Percentiles rank a stretch among this genome's conserved stretches.
phyloP scores from a whole-genome alignment of 1,140 invertebrate genomes.

The Pachyrhynchus sulphureomaculatus region DNA sequence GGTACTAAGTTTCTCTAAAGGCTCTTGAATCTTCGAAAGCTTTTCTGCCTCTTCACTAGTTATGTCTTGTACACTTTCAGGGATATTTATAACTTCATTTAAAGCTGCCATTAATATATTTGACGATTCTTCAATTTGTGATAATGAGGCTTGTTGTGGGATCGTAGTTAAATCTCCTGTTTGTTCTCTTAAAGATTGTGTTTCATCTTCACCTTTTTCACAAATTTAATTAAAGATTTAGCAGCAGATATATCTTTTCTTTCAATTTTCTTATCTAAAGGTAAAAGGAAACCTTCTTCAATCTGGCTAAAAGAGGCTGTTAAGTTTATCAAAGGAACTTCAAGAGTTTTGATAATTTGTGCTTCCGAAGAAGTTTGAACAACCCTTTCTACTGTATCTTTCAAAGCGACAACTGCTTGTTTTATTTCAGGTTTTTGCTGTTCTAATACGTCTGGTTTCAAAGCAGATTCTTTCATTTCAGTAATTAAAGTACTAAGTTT shows the following conservation, averaged over 20 bases:
- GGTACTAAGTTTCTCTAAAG: background rate
- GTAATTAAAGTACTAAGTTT: slow-evolving; percentile 13
- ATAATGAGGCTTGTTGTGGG: background rate
- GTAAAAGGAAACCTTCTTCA: background rate
- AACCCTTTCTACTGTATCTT: slow-evolving; percentile 10
- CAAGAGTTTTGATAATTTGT: slow-evolving; percentile 5
- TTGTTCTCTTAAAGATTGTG: background rate
- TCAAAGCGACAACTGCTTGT: slow-evolving; percentile 9
- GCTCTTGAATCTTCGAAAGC: background rate
- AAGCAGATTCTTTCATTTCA: slow-evolving; percentile 4
- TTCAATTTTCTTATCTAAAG: background rate
- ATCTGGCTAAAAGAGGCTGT: background rate
- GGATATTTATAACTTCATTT: background rate
- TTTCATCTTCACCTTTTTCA: background rate
- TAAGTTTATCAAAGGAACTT: slow-evolving; percentile 5
- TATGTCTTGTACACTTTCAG: background rate
- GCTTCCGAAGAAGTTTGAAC: background rate
- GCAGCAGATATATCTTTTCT: background rate
- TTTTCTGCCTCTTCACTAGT: too few relatives aligned
- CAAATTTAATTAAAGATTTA: background rate
- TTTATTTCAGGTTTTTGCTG: slow-evolving; percentile 13
- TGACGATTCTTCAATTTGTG: slow-evolving; percentile 8
- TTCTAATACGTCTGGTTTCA: slow-evolving; percentile 23
- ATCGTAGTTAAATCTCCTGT: background rate
- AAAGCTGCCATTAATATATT: background rate